phyloP scores from a whole-genome alignment of 2,797 vertebrate species.

The Iguana delicatissima region DNA sequence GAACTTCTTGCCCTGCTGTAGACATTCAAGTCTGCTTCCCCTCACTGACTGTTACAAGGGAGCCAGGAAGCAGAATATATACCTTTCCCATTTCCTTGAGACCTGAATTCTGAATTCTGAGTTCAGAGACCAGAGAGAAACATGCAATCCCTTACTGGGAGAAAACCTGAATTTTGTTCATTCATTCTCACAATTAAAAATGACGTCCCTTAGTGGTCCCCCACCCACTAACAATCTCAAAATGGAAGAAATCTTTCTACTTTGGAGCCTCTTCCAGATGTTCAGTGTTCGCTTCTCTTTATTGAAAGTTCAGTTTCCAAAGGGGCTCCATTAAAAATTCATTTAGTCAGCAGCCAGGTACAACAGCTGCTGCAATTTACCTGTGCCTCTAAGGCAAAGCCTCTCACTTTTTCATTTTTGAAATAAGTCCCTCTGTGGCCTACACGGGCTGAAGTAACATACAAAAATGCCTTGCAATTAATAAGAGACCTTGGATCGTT shows the following conservation, averaged over 20 bases:
- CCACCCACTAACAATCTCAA: conserved; percentile 57
- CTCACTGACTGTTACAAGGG: not conserved
- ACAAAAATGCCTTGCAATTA: conserved; percentile 55
- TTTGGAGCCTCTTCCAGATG: conserved; percentile 67
- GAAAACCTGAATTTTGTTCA: conserved; percentile 27
- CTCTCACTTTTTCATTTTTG: conserved; percentile 49
- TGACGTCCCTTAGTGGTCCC: conserved; percentile 50
- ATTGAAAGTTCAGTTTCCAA: conserved; percentile 64
- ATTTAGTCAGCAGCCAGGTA: conserved; percentile 53
- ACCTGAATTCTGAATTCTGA: too few relatives aligned
- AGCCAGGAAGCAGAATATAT: not conserved
- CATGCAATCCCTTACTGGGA: conserved; percentile 48
- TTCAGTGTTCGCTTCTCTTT: conserved; percentile 64
- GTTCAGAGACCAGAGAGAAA: conserved; percentile 18
- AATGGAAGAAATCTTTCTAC: conserved; percentile 51
- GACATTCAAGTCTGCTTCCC: not conserved
- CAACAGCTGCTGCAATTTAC: conserved; percentile 73
- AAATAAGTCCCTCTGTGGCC: conserved; percentile 39
- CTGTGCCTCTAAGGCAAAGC: conserved; percentile 71
- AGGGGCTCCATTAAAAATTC: conserved; percentile 72
- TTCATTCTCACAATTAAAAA: conserved; percentile 61
- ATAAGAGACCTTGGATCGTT: conserved; percentile 45
- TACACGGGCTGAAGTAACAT: conserved; percentile 55
- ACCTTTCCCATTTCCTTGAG: not conserved
- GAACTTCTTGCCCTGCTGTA: not conserved